Evolutionary conservation across 2,797 vertebrate genomes (phyloP), one percentile per base, ranked within the genome.

Genomic region (Xiphophorus birchmanni): DNA sequence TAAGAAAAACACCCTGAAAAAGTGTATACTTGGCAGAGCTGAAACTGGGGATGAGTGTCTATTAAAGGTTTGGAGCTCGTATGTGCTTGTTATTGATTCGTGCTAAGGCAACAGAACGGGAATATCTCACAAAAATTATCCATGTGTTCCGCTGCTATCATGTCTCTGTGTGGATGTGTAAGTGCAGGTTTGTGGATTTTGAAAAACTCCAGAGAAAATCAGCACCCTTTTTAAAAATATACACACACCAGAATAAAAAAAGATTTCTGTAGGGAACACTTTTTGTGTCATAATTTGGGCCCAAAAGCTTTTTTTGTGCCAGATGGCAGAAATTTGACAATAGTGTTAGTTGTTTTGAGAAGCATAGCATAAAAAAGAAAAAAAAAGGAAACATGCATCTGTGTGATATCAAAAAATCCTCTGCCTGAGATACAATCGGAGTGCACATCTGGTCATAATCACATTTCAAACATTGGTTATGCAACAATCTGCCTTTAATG

Each of bases 361-460:
- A 79, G 81, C 83, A 82, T 78, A 71, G 89, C 84, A 86, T 87
- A 82, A 90, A 90, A 47, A 86, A 91, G 83, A 83, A 90, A 90
- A 83, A 91, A 90, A 86, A 47, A 86, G 90, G 83, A 89, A 94
- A 88, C 86, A 89, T 92, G 90, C 84, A 91, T 93, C 80, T 80
- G 87, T 91, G 90, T 86, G 92, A 94, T 93, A 92, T 91, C 84
- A 80, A 84, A 83, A 90, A 94, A 92, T 90, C 90, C 92, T 91
- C 83, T 45, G 81, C 83, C 85, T 86, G 89, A 87, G 87, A 93
- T 92, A 89, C 92, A 93, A 94, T 95, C 93, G 89, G 88, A 80
- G 40, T 82, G 87, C 90, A 92, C 94, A 95, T 95, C 94, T 95
- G 95, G 85, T 93, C 89, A 87, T 95, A 94, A 95, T 95, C 93